A percentile compares a stretch with the other conserved stretches of the same genome.
Conservation (phyloP, 2,888 invertebrate genomes). For the Gastrophysa polygoni region DNA sequence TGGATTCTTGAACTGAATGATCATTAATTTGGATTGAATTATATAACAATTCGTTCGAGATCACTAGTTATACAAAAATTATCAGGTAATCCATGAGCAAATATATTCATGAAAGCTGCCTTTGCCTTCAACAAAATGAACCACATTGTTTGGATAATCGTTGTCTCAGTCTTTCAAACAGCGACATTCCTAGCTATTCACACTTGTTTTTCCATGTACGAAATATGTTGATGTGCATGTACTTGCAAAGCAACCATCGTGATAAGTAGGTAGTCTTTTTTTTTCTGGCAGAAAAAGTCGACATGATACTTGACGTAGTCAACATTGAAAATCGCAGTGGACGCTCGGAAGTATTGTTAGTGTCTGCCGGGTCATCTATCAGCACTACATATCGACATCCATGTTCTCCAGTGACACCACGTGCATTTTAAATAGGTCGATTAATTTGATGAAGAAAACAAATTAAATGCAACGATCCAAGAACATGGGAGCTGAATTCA, state of each 20-base stretch:
- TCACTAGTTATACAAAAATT: no score
- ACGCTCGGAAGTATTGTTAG: constrained; percentile 36
- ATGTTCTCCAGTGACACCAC: constrained; percentile 34
- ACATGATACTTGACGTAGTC: constrained; percentile 23
- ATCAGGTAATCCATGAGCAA: no score
- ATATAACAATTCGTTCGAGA: no score
- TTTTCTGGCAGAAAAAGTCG: constrained; percentile 26
- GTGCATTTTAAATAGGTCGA: constrained; percentile 38
- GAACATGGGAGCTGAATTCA: constrained; percentile 29
- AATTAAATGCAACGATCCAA: constrained; percentile 31
- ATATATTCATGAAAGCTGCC: no score
- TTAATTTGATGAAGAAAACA: constrained; percentile 37
- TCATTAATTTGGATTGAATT: no score
- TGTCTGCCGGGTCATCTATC: constrained; percentile 36
- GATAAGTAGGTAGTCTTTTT: constrained; percentile 28
- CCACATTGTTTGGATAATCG: neutral
- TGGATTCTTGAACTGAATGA: no score
- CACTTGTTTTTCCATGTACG: constrained; percentile 26
- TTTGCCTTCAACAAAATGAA: no score
- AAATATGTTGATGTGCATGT: constrained; percentile 17
- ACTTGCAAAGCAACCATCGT: constrained; percentile 23
- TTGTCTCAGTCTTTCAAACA: neutral
- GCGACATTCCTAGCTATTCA: constrained; percentile 30
- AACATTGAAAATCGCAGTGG: constrained; percentile 32
- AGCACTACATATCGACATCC: constrained; percentile 38